Evolutionary conservation across 2,888 invertebrate genomes (phyloP).

Genomic region (Pachliopta kotzebuea): DNA sequence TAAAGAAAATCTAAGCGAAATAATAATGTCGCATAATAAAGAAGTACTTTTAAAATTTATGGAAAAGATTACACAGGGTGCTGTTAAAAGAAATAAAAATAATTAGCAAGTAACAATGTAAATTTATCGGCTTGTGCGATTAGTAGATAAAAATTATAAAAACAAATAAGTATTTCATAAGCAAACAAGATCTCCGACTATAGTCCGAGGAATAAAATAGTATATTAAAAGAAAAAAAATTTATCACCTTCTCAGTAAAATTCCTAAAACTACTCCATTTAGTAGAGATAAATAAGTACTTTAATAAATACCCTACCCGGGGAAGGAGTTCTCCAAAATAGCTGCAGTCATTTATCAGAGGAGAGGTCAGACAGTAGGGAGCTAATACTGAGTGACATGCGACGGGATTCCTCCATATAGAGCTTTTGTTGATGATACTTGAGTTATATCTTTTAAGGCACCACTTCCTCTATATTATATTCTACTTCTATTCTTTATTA

Average conservation of each 20-base stretch:
- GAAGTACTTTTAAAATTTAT: too few relatives aligned
- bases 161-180: too few relatives aligned
- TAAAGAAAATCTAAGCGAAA: too few relatives aligned
- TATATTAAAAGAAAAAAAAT: too few relatives aligned
- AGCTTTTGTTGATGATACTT: constrained; percentile 14
- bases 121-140: too few relatives aligned
- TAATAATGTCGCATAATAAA: too few relatives aligned
- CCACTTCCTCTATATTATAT: neutral
- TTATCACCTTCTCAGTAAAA: neutral
- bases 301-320: constrained; percentile 12
- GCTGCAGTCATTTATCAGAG: constrained; percentile 28
- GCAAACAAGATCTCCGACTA: too few relatives aligned
- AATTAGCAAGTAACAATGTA: too few relatives aligned
- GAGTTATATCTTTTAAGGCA: neutral
- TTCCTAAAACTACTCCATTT: neutral
- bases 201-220: too few relatives aligned
- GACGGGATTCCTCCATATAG: constrained; percentile 19
- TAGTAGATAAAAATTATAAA: too few relatives aligned
- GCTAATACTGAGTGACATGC: constrained; percentile 31
- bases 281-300: constrained; percentile 3
- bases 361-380: constrained; percentile 26
- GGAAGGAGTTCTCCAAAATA: constrained; percentile 20
- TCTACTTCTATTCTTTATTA: neutral
- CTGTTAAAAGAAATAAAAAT: too few relatives aligned
- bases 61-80: too few relatives aligned